phyloP scores from a whole-genome alignment of 2,113 vertebrate species.

The Ptyas mucosa region DNA sequence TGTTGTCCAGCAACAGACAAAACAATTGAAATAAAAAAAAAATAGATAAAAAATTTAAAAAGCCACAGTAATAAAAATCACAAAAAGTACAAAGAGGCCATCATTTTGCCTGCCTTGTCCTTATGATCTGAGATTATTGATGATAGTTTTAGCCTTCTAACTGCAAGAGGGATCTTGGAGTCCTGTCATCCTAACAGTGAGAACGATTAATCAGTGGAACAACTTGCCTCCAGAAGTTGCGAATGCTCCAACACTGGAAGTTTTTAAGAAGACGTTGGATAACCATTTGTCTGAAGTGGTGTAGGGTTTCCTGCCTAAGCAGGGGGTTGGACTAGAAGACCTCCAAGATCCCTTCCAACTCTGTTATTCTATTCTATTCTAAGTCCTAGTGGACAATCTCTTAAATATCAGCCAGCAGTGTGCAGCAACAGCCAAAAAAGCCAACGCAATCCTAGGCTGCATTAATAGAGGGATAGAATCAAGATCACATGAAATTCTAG shows the following conservation, averaged over 20 bases:
- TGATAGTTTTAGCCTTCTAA: too few species aligned
- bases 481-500: neutral
- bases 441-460: neutral
- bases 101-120: neutral
- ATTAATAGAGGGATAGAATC: neutral
- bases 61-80: neutral
- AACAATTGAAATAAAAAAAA: neutral
- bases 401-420: neutral
- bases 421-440: neutral
- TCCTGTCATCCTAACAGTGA: too few species aligned
- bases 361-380: too few species aligned
- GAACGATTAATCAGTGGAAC: too few species aligned
- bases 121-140: neutral
- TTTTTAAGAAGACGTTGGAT: too few species aligned
- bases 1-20: neutral
- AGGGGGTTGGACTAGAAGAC: too few species aligned
- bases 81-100: neutral
- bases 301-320: too few species aligned
- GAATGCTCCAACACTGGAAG: too few species aligned
- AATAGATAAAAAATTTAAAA: neutral
- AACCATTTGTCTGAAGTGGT: too few species aligned
- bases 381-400: neutral
- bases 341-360: too few species aligned
- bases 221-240: too few species aligned
- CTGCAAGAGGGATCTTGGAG: neutral